Evolutionary conservation across 2,113 vertebrate species (phyloP), one percentile per base, ranked within the genome.

Genomic region (Dicerorhinus sumatrensis): DNA sequence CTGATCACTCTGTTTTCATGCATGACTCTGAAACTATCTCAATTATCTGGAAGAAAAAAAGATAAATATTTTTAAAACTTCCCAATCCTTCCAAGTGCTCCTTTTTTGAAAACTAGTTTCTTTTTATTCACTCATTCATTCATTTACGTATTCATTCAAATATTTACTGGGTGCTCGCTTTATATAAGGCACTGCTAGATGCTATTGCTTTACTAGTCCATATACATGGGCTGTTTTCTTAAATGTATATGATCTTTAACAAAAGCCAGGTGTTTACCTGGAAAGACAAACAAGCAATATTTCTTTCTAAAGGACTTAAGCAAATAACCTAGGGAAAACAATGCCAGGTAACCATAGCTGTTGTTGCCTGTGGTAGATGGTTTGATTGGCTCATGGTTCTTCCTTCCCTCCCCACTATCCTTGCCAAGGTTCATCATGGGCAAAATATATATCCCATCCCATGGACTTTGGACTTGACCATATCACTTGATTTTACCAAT

Each of bases 231-330:
- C 6, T 89, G 70, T 89, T 75, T 80, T 54, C 46, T 63, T 84
- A 56, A 88, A 56, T 70, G 60, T 81, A 36, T 56, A 65, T 89
- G 33, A 85, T 82, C 62, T 92, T 54, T 77, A 95, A 95, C 16
- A n/a, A 85, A 81, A 92, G 7, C 31, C 91, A 89, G 21, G 12
- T 81, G 75, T 91, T 91, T 87, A 2, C 17, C 67, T 65, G 27
- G 63, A 67, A 93, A 96, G 87, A 58, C 3, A 77, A 92, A 88
- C 88, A 58, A 54, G n/a, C 2, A 76, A 4, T 60, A 6, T 51
- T 86, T 17, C 21, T 92, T 36, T 72, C 65, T 85, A 86, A 89
- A 36, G 54, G 33, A 58, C 56, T 42, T 79, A 79, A 93, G 60
- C 25, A 91, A 96, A 46, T 76, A 81, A 82, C 82, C 42, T 48